These are phyloP conservation scores for Neelides folsomi DNA, from an alignment of 2,888 invertebrate species.

Conservation along the genomic window DNA sequence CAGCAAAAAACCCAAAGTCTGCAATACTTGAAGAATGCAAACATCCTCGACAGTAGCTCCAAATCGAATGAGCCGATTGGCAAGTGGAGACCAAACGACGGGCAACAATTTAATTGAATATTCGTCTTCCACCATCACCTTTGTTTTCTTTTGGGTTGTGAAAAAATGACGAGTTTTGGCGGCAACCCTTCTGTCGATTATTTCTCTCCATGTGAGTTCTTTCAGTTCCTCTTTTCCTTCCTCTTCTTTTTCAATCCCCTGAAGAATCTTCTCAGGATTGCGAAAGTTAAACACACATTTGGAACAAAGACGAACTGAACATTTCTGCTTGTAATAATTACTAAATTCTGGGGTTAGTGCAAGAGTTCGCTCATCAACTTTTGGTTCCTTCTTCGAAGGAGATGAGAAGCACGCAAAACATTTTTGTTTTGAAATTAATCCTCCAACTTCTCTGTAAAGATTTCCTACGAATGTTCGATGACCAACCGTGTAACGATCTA, in stretches of 20 bases:
- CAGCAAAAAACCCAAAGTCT: slow-evolving; percentile 20
- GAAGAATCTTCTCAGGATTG: background rate
- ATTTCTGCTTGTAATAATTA: background rate
- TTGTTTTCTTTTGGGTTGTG: slow-evolving; percentile 11
- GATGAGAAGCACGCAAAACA: slow-evolving; percentile 20
- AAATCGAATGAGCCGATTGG: slow-evolving; percentile 17
- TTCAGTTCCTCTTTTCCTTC: background rate
- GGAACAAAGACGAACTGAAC: background rate
- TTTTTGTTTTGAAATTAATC: slow-evolving; percentile 22
- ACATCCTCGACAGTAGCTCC: slow-evolving; percentile 13
- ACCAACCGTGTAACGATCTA: slow-evolving; percentile 19
- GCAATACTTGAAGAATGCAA: slow-evolving; percentile 19
- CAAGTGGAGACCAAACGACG: slow-evolving; percentile 24
- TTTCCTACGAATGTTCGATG: slow-evolving; percentile 17
- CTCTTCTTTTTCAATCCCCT: background rate
- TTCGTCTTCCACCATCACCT: slow-evolving; percentile 17
- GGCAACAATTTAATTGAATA: slow-evolving; percentile 23
- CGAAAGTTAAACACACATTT: background rate
- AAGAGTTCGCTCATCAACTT: background rate
- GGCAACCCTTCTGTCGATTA: slow-evolving; percentile 24
- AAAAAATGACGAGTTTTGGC: slow-evolving; percentile 25
- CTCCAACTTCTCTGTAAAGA: slow-evolving; percentile 16
- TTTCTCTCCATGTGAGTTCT: slow-evolving; percentile 22
- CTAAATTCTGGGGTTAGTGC: background rate
- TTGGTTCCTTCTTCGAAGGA: background rate